Evolutionary conservation across 2,797 vertebrate species (phyloP).

Genomic region (Alectoris magna): DNA sequence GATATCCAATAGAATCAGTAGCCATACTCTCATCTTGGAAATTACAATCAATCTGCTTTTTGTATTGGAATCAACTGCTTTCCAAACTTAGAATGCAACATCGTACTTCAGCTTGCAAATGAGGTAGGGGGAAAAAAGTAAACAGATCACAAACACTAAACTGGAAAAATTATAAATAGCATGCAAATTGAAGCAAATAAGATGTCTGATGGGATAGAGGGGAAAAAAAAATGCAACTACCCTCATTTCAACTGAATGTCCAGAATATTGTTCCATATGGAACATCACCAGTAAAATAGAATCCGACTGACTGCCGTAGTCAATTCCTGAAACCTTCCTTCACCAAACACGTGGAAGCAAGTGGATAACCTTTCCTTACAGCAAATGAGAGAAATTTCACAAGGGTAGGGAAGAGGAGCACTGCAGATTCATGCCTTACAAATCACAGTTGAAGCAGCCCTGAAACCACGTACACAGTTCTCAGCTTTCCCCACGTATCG

Average conservation of each 20-base stretch:
- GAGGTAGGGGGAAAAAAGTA: conserved; percentile 14
- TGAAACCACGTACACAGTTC: fast-evolving
- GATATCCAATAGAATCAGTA: neutral
- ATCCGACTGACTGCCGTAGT: conserved; percentile 2
- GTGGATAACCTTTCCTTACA: neutral
- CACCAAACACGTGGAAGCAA: neutral
- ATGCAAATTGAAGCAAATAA: conserved; percentile 15
- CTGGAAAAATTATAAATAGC: conserved; percentile 8
- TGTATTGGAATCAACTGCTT: conserved; percentile 28
- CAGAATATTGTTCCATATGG: conserved; percentile 24
- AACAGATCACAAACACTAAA: conserved; percentile 37
- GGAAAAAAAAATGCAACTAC: neutral
- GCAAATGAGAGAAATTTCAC: neutral
- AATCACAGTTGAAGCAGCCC: neutral
- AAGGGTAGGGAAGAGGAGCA: neutral
- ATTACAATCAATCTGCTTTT: conserved; percentile 14
- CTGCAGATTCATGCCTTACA: neutral
- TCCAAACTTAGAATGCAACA: conserved; percentile 32
- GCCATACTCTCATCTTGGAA: neutral
- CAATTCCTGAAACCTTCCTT: conserved; percentile 22
- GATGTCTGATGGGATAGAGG: neutral
- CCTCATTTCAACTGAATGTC: neutral
- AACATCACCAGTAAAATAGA: neutral
- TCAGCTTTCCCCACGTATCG: neutral
- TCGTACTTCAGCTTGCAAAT: conserved; percentile 14